Base-by-base conservation (phyloP, 2,113 vertebrate species). In the Pogona vitticeps region DNA sequence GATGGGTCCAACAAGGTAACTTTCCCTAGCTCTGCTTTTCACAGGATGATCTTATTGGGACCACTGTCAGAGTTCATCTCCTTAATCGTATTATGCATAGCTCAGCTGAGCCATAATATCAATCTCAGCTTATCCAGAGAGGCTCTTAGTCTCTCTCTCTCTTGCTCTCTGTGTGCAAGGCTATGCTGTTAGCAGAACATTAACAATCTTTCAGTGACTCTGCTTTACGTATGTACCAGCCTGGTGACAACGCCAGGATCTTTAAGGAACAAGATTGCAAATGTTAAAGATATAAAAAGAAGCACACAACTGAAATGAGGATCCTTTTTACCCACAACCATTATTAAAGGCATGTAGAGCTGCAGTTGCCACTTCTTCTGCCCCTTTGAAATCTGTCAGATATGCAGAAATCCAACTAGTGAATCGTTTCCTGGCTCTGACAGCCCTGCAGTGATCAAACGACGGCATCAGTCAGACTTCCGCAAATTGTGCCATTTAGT, bases 61-160 rank as follows among this genome's bases (percentile, higher is more conserved):
- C 76, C n/a, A 36, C n/a, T 7, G 46, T n/a, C 10, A 8, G 67
- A 71, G 81, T 82, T 82, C 67, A 82, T 71, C 81, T 58, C 8
- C n/a, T 52, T 82, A 82, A 82, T 82, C 67, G 31, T 75, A 72
- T 83, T 75, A 83, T 75, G 52, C 40, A 3, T 52, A 83, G 82
- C 70, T 75, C 70, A 73, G 23, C 68, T 61, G 82, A 73, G 71
- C 56, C 56, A 75, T 61, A 61, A 59, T 83, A 83, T 75, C 82
- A 83, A 21, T 82, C 81, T 71, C 81, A 36, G 81, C 21, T 82
- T 71, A 82, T 70, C 81, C 67, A 26, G 67, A 71, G 67, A 71
- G n/a, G 42, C 46, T 71, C 67, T 75, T 40, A 59, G 6, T 58
- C 2, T 36, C 52, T 42, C 9, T 40, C 31, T 52, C 12, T 42